Base-by-base conservation (phyloP, 2,113 vertebrate genomes). In the Galemys pyrenaicus region DNA sequence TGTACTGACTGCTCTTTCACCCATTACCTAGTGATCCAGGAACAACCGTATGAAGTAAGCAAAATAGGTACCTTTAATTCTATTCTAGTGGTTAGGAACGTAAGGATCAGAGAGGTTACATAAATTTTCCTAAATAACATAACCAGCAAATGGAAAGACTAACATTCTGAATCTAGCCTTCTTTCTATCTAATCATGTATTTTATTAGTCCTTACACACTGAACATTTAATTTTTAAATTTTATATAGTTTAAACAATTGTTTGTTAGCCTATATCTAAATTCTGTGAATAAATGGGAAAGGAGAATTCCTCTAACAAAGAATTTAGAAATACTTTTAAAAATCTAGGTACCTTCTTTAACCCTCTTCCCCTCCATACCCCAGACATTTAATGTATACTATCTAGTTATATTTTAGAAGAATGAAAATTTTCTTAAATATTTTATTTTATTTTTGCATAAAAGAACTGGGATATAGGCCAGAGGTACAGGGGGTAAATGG, bases 251-350 rank as follows among this genome's bases (percentile, higher is more conserved):
- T 13, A 77, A 60, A 30, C 49, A 74, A 2, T 83, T 9, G 56
- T 77, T 86, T 35, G 16, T 64, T 60, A 91, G n/a, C 13, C 24
- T 93, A 32, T 39, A 67, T 67, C 32, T 54, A 71, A 95, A 84
- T 17, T 58, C 51, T 67, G 11, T 39, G 6, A 51, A 10, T 51
- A 77, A 84, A 86, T 44, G 9, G 17, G 35, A 77, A 65, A 54
- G 12, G 41, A 5, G 22, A 16, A 28, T 39, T 92, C 56, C 22
- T 65, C 9, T 51, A 20, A 39, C 54, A 88, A 87, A 41, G 92
- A 96, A 79, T 46, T 67, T 62, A 84, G 15, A 65, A 70, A 65
- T 80, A 78, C 17, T 91, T 70, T 75, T 75, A 73, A 84, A n/a
- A 77, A 92, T 56, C 0, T 54, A 89, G 41, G n/a, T n/a, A 54